These are phyloP conservation scores for Acanthosepion esculentum DNA, from an alignment of 2,888 invertebrate genomes.

Conservation along the genomic window DNA sequence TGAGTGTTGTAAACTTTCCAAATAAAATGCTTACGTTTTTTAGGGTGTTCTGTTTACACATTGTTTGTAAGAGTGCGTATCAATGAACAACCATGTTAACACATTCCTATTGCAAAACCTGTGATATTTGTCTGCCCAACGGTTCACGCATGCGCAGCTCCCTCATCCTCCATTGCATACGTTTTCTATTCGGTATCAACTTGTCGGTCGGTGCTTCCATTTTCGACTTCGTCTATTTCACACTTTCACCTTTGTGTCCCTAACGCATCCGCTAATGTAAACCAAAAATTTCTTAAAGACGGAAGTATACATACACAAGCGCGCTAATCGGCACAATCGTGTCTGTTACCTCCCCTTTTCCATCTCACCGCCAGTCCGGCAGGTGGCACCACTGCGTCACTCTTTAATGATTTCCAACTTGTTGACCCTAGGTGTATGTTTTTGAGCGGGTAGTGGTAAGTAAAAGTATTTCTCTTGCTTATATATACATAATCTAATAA, in stretches of 20 bases:
- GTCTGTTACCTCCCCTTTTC: not conserved
- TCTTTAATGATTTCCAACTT: not conserved
- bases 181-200: not conserved
- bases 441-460: not conserved
- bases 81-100: not conserved
- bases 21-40: too few species aligned
- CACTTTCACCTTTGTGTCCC: not conserved
- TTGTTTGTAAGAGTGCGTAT: too few species aligned
- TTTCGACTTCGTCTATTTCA: not conserved
- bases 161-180: not conserved
- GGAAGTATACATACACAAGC: not conserved
- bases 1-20: too few species aligned
- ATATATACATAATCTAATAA: not conserved
- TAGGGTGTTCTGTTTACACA: too few species aligned
- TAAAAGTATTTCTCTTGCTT: not conserved
- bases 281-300: not conserved
- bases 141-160: not conserved
- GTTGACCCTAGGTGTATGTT: conserved; percentile 33
- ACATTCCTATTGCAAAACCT: not conserved
- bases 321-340: not conserved
- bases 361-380: not conserved
- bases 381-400: conserved; percentile 6
- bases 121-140: not conserved
- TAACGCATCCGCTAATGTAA: not conserved
- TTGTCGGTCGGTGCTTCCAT: not conserved